These are phyloP conservation scores for Blastobasis adustella DNA, from an alignment of 2,888 invertebrate genomes.

Conservation along the genomic window DNA sequence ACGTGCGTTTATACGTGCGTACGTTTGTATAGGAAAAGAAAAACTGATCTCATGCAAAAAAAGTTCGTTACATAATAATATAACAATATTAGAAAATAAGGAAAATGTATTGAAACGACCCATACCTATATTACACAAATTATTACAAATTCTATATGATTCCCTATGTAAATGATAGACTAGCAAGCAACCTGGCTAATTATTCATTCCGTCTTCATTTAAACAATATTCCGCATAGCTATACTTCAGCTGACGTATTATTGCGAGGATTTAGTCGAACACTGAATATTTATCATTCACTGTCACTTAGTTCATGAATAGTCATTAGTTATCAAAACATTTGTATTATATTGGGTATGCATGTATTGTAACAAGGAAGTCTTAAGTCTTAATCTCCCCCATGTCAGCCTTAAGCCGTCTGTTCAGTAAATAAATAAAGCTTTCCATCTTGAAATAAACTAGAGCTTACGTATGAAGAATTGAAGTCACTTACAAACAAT, in stretches of 20 bases:
- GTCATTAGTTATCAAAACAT: slow-evolving; percentile 23
- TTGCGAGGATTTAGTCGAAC: slow-evolving; percentile 35
- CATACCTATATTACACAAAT: neutral
- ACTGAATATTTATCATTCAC: slow-evolving; percentile 45
- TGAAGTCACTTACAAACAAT: no score
- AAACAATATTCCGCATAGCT: slow-evolving; percentile 19
- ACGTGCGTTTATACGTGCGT: no score
- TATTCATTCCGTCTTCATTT: slow-evolving; percentile 31
- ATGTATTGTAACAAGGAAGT: neutral
- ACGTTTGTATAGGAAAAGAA: no score
- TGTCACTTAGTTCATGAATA: slow-evolving; percentile 46
- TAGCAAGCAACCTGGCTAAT: slow-evolving; percentile 4
- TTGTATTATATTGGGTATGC: neutral
- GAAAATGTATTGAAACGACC: neutral
- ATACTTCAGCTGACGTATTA: slow-evolving; percentile 33
- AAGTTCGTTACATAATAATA: no score
- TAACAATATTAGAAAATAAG: neutral
- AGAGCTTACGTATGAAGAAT: neutral
- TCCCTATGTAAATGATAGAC: slow-evolving; percentile 2
- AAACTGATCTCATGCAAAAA: no score
- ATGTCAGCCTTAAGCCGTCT: neutral
- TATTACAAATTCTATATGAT: neutral
- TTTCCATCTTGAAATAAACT: neutral
- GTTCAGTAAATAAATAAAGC: neutral
- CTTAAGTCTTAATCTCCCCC: neutral